These are phyloP conservation scores for Chascanopsetta lugubris DNA, from an alignment of 2,113 vertebrate species.

Conservation along the genomic window DNA sequence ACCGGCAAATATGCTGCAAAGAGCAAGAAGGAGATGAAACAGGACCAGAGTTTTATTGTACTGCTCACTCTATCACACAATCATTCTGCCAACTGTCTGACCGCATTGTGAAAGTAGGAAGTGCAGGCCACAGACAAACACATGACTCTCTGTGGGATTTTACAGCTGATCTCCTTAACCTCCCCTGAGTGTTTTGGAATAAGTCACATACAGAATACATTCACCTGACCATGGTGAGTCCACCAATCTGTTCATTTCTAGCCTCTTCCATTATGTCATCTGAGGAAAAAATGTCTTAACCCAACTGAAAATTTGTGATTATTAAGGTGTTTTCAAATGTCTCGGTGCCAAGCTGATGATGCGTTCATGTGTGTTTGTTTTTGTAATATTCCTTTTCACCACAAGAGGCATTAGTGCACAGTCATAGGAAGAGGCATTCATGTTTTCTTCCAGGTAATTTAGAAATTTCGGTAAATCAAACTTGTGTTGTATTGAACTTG, in stretches of 20 bases:
- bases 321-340: no score
- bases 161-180: not conserved
- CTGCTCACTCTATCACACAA: not conserved
- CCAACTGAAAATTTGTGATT: not conserved
- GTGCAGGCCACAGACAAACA: not conserved
- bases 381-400: not conserved
- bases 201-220: no score
- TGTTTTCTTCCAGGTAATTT: not conserved
- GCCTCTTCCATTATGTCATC: no score
- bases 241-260: not conserved
- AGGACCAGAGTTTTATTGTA: not conserved
- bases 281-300: not conserved
- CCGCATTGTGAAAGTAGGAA: not conserved
- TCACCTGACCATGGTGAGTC: no score
- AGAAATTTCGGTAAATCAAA: not conserved
- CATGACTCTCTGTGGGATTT: not conserved
- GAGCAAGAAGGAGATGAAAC: not conserved
- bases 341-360: no score
- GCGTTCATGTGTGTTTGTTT: not conserved
- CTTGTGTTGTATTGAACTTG: no score
- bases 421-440: not conserved
- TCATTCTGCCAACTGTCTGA: not conserved
- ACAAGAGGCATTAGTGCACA: not conserved
- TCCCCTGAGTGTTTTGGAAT: not conserved
- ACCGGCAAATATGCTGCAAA: slow-evolving; percentile 94